Percentiles rank a stretch among this genome's conserved stretches.
Conservation (phyloP, 2,113 vertebrate species). For the Lathamus discolor region DNA sequence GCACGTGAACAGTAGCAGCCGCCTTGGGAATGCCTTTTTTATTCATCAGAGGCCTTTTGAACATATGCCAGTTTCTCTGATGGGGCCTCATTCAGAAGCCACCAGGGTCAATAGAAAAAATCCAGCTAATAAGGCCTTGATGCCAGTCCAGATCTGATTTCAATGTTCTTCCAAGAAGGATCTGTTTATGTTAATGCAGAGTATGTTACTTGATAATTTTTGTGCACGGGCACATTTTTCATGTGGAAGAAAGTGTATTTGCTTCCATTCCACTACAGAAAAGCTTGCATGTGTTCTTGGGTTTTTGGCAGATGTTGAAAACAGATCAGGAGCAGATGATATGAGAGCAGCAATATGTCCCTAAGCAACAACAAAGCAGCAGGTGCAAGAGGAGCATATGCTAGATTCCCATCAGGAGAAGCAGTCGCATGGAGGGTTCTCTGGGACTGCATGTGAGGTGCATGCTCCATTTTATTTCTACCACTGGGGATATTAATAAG, state of each 20-base stretch:
- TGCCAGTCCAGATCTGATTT: not conserved
- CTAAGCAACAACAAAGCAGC: conserved; percentile 21
- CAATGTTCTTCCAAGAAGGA: not conserved
- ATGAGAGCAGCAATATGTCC: conserved; percentile 13
- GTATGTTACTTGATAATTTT: not conserved
- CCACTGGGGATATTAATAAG: not conserved
- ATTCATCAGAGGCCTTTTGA: not conserved
- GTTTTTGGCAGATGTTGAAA: conserved; percentile 41
- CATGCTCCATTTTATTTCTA: not conserved
- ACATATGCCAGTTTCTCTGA: not conserved
- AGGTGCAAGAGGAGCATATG: conserved; percentile 54
- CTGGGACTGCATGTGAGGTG: not conserved
- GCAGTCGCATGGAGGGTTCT: not conserved
- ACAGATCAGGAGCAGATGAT: conserved; percentile 45
- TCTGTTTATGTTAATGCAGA: not conserved
- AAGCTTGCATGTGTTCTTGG: not conserved
- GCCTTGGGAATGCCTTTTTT: not conserved
- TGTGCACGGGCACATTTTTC: not conserved
- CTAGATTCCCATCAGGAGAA: conserved; percentile 21
- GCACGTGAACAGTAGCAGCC: not conserved
- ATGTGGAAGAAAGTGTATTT: not conserved
- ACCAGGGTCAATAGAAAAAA: not conserved
- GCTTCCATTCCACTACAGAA: not conserved
- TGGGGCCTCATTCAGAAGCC: not conserved
- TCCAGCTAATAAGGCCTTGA: not conserved